phyloP scores from a whole-genome alignment of 2,888 invertebrate genomes.

The Polietes domitor region DNA sequence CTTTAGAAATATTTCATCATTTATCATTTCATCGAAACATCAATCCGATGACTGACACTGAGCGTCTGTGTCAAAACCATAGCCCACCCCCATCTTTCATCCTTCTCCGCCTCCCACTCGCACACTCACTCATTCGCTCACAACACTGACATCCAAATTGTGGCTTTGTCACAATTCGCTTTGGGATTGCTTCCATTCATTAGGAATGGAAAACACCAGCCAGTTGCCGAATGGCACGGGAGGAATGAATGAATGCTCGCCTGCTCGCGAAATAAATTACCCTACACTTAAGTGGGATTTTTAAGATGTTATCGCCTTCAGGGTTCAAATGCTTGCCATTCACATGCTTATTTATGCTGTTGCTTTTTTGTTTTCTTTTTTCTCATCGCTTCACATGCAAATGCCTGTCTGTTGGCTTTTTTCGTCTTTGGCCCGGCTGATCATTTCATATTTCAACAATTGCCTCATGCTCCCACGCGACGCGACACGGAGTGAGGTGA shows the following conservation, averaged over 20 bases:
- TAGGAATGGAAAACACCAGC: conserved; percentile 56
- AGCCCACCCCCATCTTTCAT: background rate
- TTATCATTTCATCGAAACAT: conserved; percentile 77
- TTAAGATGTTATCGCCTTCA: conserved; percentile 78
- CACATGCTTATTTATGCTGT: conserved; percentile 51
- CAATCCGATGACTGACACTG: conserved; percentile 77
- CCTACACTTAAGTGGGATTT: conserved; percentile 80
- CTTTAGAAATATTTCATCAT: conserved; percentile 80
- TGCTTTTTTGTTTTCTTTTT: conserved; percentile 56
- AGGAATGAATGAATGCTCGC: background rate
- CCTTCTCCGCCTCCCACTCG: conserved; percentile 4
- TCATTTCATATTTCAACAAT: conserved; percentile 67
- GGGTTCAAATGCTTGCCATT: conserved; percentile 52
- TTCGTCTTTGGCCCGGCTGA: conserved; percentile 44
- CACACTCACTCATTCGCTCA: conserved; percentile 12
- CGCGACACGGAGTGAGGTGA: conserved; percentile 29
- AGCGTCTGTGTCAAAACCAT: conserved; percentile 71
- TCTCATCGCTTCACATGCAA: conserved; percentile 14
- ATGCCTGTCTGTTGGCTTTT: conserved; percentile 1
- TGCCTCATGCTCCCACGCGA: conserved; percentile 46
- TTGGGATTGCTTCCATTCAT: conserved; percentile 57
- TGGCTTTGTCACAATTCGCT: conserved; percentile 70
- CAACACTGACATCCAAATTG: conserved; percentile 67
- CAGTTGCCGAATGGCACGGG: conserved; percentile 29
- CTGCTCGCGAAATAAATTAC: conserved; percentile 77